phyloP scores from a whole-genome alignment of 2,113 vertebrate species.

The Sebastes fasciatus region DNA sequence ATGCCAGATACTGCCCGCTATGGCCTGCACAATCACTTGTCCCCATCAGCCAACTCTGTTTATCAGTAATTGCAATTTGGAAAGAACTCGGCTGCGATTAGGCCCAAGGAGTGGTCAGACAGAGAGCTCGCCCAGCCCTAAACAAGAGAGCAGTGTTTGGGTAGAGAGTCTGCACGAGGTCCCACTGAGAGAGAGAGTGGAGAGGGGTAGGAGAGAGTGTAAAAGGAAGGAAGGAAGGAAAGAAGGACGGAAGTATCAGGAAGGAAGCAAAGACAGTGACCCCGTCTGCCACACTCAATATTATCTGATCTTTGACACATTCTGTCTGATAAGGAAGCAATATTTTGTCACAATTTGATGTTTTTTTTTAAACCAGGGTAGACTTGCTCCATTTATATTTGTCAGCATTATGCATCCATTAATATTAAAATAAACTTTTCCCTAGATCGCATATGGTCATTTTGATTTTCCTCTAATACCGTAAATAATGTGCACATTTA shows the following conservation, averaged over 20 bases:
- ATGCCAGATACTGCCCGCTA: constrained; percentile 85
- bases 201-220: constrained; percentile 39
- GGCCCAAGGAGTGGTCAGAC: constrained; percentile 77
- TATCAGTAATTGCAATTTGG: constrained; percentile 87
- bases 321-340: constrained; percentile 40
- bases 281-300: background rate
- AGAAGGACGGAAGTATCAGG: constrained; percentile 15
- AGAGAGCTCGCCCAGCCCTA: constrained; percentile 78
- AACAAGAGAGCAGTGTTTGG: constrained; percentile 84
- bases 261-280: background rate
- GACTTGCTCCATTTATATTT: background rate
- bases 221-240: constrained; percentile 40
- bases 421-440: background rate
- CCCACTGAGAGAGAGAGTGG: constrained; percentile 55
- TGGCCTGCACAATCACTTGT: constrained; percentile 76
- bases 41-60: constrained; percentile 82
- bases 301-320: constrained; percentile 43
- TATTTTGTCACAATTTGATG: background rate
- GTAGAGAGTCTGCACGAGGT: constrained; percentile 77
- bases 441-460: background rate
- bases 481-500: background rate
- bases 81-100: constrained; percentile 82
- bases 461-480: background rate
- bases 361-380: background rate
- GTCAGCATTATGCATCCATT: background rate